Conservation (phyloP, 2,888 invertebrate genomes). For the Clanis bilineata region DNA sequence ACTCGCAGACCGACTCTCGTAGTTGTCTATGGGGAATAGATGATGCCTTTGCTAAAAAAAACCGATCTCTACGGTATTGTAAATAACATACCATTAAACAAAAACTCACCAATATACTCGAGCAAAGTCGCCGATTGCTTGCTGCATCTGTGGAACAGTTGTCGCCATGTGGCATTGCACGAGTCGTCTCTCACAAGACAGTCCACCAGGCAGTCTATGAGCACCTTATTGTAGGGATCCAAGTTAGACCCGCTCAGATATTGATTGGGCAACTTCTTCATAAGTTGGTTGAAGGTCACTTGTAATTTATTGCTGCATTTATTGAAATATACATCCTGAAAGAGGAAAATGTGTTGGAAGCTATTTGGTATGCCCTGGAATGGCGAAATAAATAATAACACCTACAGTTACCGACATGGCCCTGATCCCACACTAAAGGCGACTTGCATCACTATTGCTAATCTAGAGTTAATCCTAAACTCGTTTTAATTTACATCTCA, state of each 20-base stretch:
- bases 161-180: slow-evolving; percentile 86
- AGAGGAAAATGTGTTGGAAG: slow-evolving; percentile 21
- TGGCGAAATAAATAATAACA: too few relatives aligned
- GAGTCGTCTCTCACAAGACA: slow-evolving; percentile 84
- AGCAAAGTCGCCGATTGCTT: slow-evolving; percentile 85
- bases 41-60: too few relatives aligned
- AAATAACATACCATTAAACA: too few relatives aligned
- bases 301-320: slow-evolving; percentile 72
- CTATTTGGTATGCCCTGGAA: neutral
- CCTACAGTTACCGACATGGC: too few relatives aligned
- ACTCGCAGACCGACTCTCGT: too few relatives aligned
- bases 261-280: slow-evolving; percentile 83
- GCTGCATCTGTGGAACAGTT: slow-evolving; percentile 85
- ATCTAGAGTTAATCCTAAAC: too few relatives aligned
- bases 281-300: slow-evolving; percentile 83
- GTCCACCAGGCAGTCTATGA: slow-evolving; percentile 82
- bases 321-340: slow-evolving; percentile 73
- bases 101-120: slow-evolving; percentile 75
- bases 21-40: too few relatives aligned
- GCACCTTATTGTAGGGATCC: slow-evolving; percentile 75
- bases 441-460: too few relatives aligned
- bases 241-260: slow-evolving; percentile 69
- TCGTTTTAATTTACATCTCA: too few relatives aligned
- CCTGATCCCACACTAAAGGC: too few relatives aligned
- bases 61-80: neutral